These are phyloP conservation scores for Mellivora capensis DNA, from an alignment of 2,113 vertebrate species.

Conservation along the genomic window DNA sequence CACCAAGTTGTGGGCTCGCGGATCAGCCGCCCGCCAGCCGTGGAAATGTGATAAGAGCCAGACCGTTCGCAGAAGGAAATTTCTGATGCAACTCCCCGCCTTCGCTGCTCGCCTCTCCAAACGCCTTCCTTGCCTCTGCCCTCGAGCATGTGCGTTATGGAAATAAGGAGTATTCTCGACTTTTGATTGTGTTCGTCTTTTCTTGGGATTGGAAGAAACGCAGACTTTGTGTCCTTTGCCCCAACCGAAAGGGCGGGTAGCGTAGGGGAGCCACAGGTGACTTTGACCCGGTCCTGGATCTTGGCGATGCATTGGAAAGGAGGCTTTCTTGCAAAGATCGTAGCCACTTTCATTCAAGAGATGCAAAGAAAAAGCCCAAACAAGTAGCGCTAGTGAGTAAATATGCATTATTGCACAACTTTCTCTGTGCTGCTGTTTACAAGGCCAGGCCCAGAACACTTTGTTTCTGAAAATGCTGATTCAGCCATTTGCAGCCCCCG, in stretches of 20 bases:
- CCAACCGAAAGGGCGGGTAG: background rate
- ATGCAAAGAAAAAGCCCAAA: constrained; percentile 26
- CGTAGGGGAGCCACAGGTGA: constrained; percentile 56
- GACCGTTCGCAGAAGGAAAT: constrained; percentile 55
- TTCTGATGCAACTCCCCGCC: constrained; percentile 68
- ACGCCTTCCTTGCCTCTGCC: constrained; percentile 23
- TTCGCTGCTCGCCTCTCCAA: constrained; percentile 21
- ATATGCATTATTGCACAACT: constrained; percentile 58
- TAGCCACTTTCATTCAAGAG: constrained; percentile 16
- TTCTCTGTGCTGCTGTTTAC: constrained; percentile 43
- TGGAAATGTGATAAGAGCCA: constrained; percentile 65
- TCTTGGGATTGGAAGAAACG: background rate
- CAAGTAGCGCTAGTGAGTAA: constrained; percentile 43
- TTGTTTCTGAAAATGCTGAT: constrained; percentile 81
- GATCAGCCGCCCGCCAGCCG: constrained; percentile 50
- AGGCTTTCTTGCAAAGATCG: background rate
- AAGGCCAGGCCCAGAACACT: constrained; percentile 64
- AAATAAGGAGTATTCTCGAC: constrained; percentile 34
- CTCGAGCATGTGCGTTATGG: constrained; percentile 32
- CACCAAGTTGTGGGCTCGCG: constrained; percentile 20
- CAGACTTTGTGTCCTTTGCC: constrained; percentile 1
- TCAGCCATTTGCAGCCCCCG: constrained; percentile 78
- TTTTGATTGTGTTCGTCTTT: constrained; percentile 8
- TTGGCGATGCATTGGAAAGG: background rate
- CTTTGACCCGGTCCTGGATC: background rate